Conservation (phyloP, 2,888 invertebrate species). For the Leucoma salicis region DNA sequence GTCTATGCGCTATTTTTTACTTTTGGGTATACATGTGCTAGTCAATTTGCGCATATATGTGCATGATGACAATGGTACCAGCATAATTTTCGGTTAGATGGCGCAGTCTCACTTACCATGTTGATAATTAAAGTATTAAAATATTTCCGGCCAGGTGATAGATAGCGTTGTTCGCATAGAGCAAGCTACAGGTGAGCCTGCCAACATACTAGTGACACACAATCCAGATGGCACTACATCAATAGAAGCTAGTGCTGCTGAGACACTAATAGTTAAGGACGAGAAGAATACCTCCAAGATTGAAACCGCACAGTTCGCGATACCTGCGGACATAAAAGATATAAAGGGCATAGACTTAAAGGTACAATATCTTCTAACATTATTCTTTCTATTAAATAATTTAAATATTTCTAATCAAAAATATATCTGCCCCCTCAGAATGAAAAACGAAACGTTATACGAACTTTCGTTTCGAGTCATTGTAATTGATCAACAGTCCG, state of each 20-base stretch:
- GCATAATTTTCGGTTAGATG: no score
- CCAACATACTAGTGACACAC: constrained; percentile 76
- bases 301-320: constrained; percentile 72
- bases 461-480: no score
- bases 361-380: constrained; percentile 47
- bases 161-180: constrained; percentile 79
- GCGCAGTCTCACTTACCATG: no score
- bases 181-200: constrained; percentile 75
- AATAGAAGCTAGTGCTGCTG: constrained; percentile 71
- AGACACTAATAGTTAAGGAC: constrained; percentile 79
- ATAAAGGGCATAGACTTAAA: constrained; percentile 75
- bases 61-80: no score
- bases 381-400: no score
- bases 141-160: constrained; percentile 55
- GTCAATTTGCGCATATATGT: no score
- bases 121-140: constrained; percentile 15
- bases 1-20: no score
- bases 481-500: no score
- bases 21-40: no score
- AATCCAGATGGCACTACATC: constrained; percentile 78
- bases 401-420: no score
- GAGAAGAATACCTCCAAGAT: constrained; percentile 73
- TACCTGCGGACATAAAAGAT: constrained; percentile 76
- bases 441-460: no score
- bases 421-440: no score